Percentiles rank a stretch among this genome's conserved stretches.
Conservation (phyloP, 2,113 vertebrate genomes). For the Callaeas wilsoni region DNA sequence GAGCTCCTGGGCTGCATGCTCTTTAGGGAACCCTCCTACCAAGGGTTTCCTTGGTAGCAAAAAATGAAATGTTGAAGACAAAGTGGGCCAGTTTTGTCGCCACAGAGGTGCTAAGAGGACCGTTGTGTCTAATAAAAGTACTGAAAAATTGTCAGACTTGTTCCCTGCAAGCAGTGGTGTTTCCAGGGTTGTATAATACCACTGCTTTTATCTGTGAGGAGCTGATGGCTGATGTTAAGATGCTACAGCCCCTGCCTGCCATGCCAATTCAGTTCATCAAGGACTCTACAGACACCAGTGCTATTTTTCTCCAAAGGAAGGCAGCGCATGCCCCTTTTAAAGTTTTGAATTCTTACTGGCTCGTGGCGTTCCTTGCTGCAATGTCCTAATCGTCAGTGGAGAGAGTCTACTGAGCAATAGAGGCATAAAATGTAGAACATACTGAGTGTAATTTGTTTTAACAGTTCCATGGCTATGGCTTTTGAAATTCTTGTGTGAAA, state of each 20-base stretch:
- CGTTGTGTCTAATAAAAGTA: not conserved
- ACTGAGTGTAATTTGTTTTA: not conserved
- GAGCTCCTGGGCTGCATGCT: not conserved
- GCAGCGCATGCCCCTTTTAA: not conserved
- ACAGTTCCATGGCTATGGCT: not conserved
- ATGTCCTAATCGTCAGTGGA: not conserved
- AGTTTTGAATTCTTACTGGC: not conserved
- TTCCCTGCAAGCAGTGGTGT: not conserved
- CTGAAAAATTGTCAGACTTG: not conserved
- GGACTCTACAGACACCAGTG: not conserved
- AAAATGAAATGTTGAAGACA: not conserved
- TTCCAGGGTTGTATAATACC: not conserved
- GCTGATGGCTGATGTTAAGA: not conserved
- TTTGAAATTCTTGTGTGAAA: not conserved
- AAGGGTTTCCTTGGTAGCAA: not conserved
- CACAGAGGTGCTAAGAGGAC: not conserved
- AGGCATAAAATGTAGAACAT: not conserved
- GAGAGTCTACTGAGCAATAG: not conserved
- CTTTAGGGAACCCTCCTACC: not conserved
- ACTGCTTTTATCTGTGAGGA: not conserved
- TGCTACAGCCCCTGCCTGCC: not conserved
- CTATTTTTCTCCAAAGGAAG: not conserved
- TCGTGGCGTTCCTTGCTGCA: not conserved
- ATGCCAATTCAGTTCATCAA: accelerated
- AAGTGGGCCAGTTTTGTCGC: not conserved